A percentile compares a stretch with the other conserved stretches of the same genome.
These are phyloP conservation scores for Elephas maximus DNA, from an alignment of 2,113 vertebrate genomes.

Conservation along the genomic window DNA sequence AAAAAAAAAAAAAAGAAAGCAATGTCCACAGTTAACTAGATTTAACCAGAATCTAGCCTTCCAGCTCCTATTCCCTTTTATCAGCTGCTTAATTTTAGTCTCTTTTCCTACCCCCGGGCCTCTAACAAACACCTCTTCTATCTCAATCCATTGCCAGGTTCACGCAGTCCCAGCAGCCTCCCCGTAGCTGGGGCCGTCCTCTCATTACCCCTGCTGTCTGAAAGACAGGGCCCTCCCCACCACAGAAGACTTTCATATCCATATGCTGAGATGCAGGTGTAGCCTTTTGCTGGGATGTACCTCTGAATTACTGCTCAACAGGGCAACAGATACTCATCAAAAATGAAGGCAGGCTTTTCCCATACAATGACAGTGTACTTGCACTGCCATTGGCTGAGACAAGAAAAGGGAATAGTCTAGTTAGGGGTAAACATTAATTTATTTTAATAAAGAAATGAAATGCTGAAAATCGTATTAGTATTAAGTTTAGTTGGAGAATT, in stretches of 20 bases:
- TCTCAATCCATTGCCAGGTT: not conserved
- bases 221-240: not conserved
- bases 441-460: slow-evolving; percentile 28
- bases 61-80: not conserved
- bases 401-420: not conserved
- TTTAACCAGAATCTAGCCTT: not conserved
- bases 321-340: fast-evolving
- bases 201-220: not conserved
- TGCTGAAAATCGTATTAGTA: not conserved
- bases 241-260: not conserved
- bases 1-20: not conserved
- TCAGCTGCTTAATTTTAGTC: not conserved
- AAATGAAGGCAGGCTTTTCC: not conserved
- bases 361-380: not conserved
- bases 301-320: not conserved
- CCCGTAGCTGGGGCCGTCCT: not conserved
- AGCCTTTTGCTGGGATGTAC: not conserved
- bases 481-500: slow-evolving; percentile 39
- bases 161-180: not conserved
- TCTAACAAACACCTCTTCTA: not conserved
- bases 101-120: slow-evolving; percentile 8
- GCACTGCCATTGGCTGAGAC: not conserved
- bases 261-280: not conserved
- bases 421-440: not conserved
- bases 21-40: not conserved